Evolutionary conservation across 2,888 invertebrate species (phyloP), one percentile per base, ranked within the genome.

Genomic region (Acutogordius australiensis): DNA sequence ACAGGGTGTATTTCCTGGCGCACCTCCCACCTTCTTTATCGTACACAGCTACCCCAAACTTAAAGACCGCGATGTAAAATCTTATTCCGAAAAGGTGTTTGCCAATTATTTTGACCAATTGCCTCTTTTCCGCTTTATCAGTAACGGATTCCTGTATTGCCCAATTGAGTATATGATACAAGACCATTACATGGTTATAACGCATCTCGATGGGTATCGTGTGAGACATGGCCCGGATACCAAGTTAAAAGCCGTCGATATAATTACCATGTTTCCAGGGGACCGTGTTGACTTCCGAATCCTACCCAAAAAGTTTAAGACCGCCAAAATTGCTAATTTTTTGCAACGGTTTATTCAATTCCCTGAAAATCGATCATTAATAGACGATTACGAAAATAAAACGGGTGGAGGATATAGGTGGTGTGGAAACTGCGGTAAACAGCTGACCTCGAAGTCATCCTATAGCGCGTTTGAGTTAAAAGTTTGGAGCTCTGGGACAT

Each of bases 261-360:
- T 65, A 8, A 57, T 67, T 28, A 64, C 65, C 37, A 61, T 67
- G 13, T 67, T 67, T 62, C 65, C 66, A 1, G 67, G 67, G 28
- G 67, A 67, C 57, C 62, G 67, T 26, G 68, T 67, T 62, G 67
- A 67, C 60, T 59, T 67, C 23, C 60, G 65, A 1, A 64, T 67
- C 57, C 18, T 37, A 18, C 37, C 18, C 18, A 37, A 37, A 37
- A n/a, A n/a, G n/a, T n/a, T n/a, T n/a, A n/a, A n/a, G n/a, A n/a
- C n/a, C n/a, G n/a, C n/a, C n/a, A n/a, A n/a, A n/a, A n/a, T n/a
- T n/a, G n/a, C n/a, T n/a, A n/a, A n/a, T n/a, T n/a, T n/a, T n/a
- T n/a, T n/a, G n/a, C n/a, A n/a, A n/a, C n/a, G n/a, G n/a, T n/a
- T n/a, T n/a, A n/a, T n/a, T n/a, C n/a, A n/a, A n/a, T n/a, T n/a